Evolutionary conservation across 2,113 vertebrate genomes (phyloP).

Genomic region (Heloderma charlesbogerti): DNA sequence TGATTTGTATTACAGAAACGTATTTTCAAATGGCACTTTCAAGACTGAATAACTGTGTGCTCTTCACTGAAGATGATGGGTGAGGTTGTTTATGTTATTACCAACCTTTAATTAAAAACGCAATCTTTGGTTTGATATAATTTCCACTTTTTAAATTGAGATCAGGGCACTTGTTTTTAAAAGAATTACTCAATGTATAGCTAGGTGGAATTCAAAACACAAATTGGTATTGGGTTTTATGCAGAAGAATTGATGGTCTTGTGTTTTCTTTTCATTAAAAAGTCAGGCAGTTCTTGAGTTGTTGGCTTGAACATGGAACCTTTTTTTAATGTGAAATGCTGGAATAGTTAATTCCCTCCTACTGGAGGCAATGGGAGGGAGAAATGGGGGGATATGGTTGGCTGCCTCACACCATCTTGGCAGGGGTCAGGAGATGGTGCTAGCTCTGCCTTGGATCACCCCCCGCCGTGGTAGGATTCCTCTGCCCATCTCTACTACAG

Average conservation of each 20-base stretch:
- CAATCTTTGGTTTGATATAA: not conserved
- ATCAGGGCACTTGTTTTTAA: not conserved
- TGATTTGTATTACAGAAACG: slow-evolving; percentile 66
- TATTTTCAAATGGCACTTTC: slow-evolving; percentile 77
- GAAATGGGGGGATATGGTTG: no score
- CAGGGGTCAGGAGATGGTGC: not conserved
- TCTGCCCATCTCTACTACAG: not conserved
- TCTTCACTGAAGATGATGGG: slow-evolving; percentile 68
- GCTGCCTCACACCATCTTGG: no score
- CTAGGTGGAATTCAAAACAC: not conserved
- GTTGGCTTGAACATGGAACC: not conserved
- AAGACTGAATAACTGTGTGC: slow-evolving; percentile 74
- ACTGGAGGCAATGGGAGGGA: no score
- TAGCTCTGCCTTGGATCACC: not conserved
- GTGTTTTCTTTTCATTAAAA: not conserved
- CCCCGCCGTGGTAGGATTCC: not conserved
- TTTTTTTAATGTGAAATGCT: not conserved
- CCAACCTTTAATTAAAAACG: slow-evolving; percentile 16
- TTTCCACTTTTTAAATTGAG: not conserved
- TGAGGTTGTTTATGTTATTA: slow-evolving; percentile 63
- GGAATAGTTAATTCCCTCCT: no score
- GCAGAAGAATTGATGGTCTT: not conserved
- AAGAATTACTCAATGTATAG: not conserved
- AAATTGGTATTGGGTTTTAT: not conserved
- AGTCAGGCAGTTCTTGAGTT: not conserved